A percentile compares a stretch with the other conserved stretches of the same genome.
These are phyloP conservation scores for Drosophila orena DNA, from an alignment of 1,140 invertebrate genomes.

Conservation along the genomic window DNA sequence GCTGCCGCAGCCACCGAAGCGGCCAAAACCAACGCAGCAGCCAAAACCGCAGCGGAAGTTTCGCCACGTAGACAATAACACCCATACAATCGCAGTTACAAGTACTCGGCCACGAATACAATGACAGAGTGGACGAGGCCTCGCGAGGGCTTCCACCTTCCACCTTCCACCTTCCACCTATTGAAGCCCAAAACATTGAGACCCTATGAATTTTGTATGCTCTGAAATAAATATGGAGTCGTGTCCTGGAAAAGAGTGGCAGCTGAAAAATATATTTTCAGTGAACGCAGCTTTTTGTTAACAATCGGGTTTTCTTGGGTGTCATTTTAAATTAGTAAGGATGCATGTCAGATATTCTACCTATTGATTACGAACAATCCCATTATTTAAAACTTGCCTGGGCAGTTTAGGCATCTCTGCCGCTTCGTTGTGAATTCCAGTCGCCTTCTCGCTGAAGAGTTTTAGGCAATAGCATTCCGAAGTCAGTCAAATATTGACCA, in stretches of 20 bases:
- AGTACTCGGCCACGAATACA: conserved; percentile 16
- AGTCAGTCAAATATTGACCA: conserved; percentile 11
- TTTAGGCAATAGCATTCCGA: neutral
- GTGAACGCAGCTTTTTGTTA: too few species aligned
- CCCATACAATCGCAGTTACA: conserved; percentile 19
- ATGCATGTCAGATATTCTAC: too few species aligned
- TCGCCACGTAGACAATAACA: conserved; percentile 61
- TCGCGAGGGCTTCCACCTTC: conserved; percentile 34
- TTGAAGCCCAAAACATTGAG: conserved; percentile 9
- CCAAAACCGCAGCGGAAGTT: conserved; percentile 56
- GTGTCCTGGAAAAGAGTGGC: too few species aligned
- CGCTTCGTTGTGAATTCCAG: neutral
- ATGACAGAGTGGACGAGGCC: conserved; percentile 21
- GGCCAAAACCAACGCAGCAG: conserved; percentile 35
- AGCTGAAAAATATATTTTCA: too few species aligned
- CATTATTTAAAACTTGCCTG: too few species aligned
- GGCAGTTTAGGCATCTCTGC: too few species aligned
- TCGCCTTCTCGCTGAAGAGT: neutral
- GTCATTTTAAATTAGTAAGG: too few species aligned
- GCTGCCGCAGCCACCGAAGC: conserved; percentile 59
- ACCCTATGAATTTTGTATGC: conserved; percentile 30
- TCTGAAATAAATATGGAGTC: neutral
- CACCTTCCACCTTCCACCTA: conserved; percentile 28
- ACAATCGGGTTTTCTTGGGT: too few species aligned
- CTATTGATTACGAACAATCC: too few species aligned